A percentile compares a stretch with the other conserved stretches of the same genome.
Evolutionary conservation across 2,888 invertebrate species (phyloP).

Genomic region (Pollenia griseotomentosa): DNA sequence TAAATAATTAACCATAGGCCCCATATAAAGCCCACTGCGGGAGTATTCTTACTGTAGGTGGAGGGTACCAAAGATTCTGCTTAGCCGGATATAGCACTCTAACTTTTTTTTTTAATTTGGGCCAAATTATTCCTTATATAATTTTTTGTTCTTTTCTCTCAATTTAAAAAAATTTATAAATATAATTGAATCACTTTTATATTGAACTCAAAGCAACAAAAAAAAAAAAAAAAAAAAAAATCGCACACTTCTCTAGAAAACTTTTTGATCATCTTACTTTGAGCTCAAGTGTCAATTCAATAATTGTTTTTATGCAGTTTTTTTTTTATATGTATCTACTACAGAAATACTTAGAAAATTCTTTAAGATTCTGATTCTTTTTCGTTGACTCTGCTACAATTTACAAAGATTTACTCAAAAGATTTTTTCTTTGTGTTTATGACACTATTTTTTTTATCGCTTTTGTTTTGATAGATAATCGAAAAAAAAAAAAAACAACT

Average conservation of each 20-base stretch:
- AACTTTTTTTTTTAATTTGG: too few relatives aligned
- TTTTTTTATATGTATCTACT: background rate
- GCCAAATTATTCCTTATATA: too few relatives aligned
- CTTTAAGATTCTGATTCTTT: background rate
- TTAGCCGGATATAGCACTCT: too few relatives aligned
- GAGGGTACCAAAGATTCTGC: too few relatives aligned
- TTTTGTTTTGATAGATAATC: too few relatives aligned
- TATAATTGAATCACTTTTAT: background rate
- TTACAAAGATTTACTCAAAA: background rate
- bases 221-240: background rate
- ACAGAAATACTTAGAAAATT: background rate
- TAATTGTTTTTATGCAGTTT: background rate
- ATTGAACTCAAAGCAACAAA: background rate
- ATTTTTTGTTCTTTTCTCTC: background rate
- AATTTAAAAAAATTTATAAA: background rate
- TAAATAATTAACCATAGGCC: too few relatives aligned
- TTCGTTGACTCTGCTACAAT: background rate
- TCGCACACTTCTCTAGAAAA: background rate
- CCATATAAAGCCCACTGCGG: too few relatives aligned
- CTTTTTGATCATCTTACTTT: constrained; percentile 4
- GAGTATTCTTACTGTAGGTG: too few relatives aligned
- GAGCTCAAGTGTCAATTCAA: constrained; percentile 38
- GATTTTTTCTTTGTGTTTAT: too few relatives aligned
- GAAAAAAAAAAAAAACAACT: too few relatives aligned
- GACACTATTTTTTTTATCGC: too few relatives aligned